Evolutionary conservation across 2,113 vertebrate species (phyloP).

Genomic region (Uria aalge): DNA sequence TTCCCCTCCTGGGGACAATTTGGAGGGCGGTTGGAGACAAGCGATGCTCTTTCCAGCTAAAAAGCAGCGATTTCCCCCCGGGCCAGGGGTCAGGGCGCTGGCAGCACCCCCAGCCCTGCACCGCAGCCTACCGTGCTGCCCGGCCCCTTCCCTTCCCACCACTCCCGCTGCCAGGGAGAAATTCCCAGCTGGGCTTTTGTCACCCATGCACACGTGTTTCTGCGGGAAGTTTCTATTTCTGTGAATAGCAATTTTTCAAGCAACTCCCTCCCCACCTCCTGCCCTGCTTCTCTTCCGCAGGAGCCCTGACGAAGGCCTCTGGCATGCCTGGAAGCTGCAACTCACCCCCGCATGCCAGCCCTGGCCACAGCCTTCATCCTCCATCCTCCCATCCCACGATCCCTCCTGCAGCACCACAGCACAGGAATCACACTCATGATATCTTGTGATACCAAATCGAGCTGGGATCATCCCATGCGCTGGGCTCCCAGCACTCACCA

Average conservation of each 20-base stretch:
- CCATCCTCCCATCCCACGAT: background rate
- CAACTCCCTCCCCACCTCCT: background rate
- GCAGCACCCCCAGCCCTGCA: background rate
- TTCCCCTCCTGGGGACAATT: background rate
- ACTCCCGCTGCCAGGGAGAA: background rate
- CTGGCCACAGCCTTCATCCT: background rate
- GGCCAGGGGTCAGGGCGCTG: background rate
- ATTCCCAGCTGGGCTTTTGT: constrained; percentile 57
- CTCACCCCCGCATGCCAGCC: background rate
- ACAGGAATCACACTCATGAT: rapidly evolving
- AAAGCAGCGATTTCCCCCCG: background rate
- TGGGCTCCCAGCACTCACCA: rapidly evolving
- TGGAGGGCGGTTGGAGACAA: background rate
- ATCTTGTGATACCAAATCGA: background rate
- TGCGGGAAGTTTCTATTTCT: constrained; percentile 47
- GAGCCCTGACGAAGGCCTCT: constrained; percentile 3
- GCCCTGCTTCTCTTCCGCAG: background rate
- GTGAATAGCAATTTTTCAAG: constrained; percentile 26
- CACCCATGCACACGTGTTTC: background rate
- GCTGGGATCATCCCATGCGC: rapidly evolving
- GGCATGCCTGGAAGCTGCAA: constrained; percentile 8
- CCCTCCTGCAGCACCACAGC: background rate
- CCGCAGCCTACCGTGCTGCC: background rate
- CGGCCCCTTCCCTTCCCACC: background rate
- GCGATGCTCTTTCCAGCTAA: background rate